Conservation (phyloP, 2,888 invertebrate genomes). For the Rhamnusium bicolor region DNA sequence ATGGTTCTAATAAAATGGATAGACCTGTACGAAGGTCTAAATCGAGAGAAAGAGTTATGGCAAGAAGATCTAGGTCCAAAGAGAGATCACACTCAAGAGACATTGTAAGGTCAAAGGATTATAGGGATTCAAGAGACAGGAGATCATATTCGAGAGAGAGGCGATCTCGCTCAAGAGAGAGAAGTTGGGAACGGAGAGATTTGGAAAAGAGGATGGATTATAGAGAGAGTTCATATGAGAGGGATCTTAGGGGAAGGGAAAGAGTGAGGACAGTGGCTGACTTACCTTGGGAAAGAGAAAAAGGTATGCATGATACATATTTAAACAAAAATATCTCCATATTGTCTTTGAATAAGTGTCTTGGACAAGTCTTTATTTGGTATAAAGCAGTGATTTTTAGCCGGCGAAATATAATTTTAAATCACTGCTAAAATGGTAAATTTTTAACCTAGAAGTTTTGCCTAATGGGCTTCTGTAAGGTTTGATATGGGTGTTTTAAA, state of each 20-base stretch:
- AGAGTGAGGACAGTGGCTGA: conserved; percentile 60
- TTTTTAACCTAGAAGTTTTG: too few relatives aligned
- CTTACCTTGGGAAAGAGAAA: conserved; percentile 61
- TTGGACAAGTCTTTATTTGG: too few relatives aligned
- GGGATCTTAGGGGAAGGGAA: conserved; percentile 57
- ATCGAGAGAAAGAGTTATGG: not conserved
- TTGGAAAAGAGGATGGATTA: conserved; percentile 30
- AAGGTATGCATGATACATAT: conserved; percentile 40
- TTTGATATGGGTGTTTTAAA: too few relatives aligned
- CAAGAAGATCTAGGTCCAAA: conserved; percentile 17
- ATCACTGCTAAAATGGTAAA: too few relatives aligned
- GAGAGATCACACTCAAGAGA: conserved; percentile 15
- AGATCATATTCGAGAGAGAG: conserved; percentile 26
- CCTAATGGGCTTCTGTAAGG: too few relatives aligned
- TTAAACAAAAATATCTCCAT: not conserved
- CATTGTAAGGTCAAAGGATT: conserved; percentile 16
- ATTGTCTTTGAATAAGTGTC: too few relatives aligned
- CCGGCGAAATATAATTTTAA: too few relatives aligned
- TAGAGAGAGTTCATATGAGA: conserved; percentile 57
- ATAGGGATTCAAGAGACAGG: conserved; percentile 18
- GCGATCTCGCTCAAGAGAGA: conserved; percentile 45
- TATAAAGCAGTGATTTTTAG: too few relatives aligned
- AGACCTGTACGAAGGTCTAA: conserved; percentile 8
- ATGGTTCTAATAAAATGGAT: not conserved
- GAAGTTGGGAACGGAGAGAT: conserved; percentile 49